Percentiles rank a stretch among this genome's conserved stretches.
phyloP scores from a whole-genome alignment of 2,113 vertebrate species.

The Hipposideros armiger region DNA sequence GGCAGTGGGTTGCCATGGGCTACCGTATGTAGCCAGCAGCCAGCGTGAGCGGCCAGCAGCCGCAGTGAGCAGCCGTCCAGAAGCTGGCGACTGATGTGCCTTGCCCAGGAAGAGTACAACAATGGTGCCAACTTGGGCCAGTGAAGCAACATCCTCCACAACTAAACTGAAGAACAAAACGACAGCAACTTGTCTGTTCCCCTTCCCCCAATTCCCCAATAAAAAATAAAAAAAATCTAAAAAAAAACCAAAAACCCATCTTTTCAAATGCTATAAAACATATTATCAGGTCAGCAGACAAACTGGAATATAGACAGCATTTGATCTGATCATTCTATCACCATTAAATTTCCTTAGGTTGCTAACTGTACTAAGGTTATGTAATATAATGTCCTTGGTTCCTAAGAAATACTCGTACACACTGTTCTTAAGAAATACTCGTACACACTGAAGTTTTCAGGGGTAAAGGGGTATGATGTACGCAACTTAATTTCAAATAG shows the following conservation, averaged over 20 bases:
- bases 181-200: too few species aligned
- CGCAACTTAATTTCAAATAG: background rate
- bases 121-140: too few species aligned
- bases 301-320: background rate
- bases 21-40: too few species aligned
- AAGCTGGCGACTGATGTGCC: too few species aligned
- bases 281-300: background rate
- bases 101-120: too few species aligned
- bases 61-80: too few species aligned
- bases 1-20: too few species aligned
- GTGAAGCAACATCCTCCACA: too few species aligned
- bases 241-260: background rate
- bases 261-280: slow-evolving; percentile 33
- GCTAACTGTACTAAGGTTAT: background rate
- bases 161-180: too few species aligned
- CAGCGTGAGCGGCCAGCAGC: too few species aligned
- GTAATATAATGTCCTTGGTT: background rate
- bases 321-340: background rate
- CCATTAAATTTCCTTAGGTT: slow-evolving; percentile 33
- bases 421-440: background rate
- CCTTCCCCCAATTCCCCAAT: too few species aligned
- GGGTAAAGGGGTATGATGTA: background rate
- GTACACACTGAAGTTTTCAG: background rate
- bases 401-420: background rate
- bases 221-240: too few species aligned